Base-by-base conservation (phyloP, 2,113 vertebrate species). In the Pseudorhombus dupliciocellatus region DNA sequence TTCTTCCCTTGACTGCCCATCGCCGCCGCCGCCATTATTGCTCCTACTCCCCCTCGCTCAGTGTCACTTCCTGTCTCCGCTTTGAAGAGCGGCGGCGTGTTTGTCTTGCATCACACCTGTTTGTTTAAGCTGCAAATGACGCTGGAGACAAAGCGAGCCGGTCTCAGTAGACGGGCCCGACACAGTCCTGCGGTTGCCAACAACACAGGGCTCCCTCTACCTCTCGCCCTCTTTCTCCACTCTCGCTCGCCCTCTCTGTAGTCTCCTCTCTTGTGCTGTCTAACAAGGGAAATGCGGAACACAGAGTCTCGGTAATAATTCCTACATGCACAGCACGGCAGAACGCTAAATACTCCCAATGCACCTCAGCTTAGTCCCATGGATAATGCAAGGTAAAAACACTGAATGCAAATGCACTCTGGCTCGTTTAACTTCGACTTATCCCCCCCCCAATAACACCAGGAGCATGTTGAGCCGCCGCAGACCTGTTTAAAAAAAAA, bases 51-150 rank as follows among this genome's bases (percentile, higher is more conserved):
- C 70, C 68, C 75, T 56, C 61, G 37, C 78, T 66, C 71, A 7
- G 58, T 40, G 30, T 68, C 77, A 73, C 80, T 84, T 87, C 74
- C 85, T 75, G 56, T 76, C 86, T 88, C 65, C 73, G 51, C 80
- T 86, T 80, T 86, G 87, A 88, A 90, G 80, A 86, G 87, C 59
- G n/a, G 80, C 77, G 21, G 82, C 64, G 88, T 93, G 90, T 92
- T 92, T 92, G 91, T 92, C 89, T 93, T 92, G 90, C 90, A 92
- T 92, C 91, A 93, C 86, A 84, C 80, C 89, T 91, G 91, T 93
- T 92, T 93, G 91, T 92, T 93, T 92, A 91, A 89, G 87, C 89
- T 81, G 87, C 66, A 87, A 89, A 92, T 90, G 92, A 92, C 92
- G 83, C 85, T 79, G 11, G 88, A 89, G 88, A 91, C 85, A 80